Conservation (phyloP, 2,888 invertebrate species). For the Latheticus oryzae region DNA sequence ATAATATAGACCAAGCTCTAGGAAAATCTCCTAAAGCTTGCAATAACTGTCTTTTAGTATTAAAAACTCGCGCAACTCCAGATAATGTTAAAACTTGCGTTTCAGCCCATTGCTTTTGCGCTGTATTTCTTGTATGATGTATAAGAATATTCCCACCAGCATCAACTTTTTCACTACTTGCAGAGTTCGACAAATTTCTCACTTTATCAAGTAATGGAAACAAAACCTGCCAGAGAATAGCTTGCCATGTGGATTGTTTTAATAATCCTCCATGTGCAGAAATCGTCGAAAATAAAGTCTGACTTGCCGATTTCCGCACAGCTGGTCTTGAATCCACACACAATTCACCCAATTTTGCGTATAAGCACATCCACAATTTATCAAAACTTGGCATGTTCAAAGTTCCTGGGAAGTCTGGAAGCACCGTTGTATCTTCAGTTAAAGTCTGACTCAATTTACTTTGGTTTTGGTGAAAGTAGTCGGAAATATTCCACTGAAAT, state of each 20-base stretch:
- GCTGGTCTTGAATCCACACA: slow-evolving; percentile 97
- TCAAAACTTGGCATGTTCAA: slow-evolving; percentile 90
- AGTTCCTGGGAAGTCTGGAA: slow-evolving; percentile 86
- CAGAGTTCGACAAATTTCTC: slow-evolving; percentile 76
- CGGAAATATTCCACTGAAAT: slow-evolving; percentile 97
- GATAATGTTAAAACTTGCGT: slow-evolving; percentile 92
- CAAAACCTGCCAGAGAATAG: slow-evolving; percentile 93
- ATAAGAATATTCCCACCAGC: slow-evolving; percentile 94
- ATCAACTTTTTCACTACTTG: slow-evolving; percentile 85
- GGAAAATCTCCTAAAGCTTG: slow-evolving; percentile 90
- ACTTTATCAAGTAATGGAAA: slow-evolving; percentile 96
- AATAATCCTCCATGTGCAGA: slow-evolving; percentile 93
- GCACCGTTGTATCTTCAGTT: slow-evolving; percentile 79
- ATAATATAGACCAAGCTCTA: slow-evolving; percentile 90
- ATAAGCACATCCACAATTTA: slow-evolving; percentile 96
- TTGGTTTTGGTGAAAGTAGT: slow-evolving; percentile 96
- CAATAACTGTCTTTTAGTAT: slow-evolving; percentile 87
- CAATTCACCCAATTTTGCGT: slow-evolving; percentile 86
- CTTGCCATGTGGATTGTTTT: slow-evolving; percentile 91
- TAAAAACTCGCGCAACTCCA: slow-evolving; percentile 93
- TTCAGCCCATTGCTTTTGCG: slow-evolving; percentile 99
- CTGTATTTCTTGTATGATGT: slow-evolving; percentile 97
- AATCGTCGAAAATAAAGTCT: slow-evolving; percentile 97
- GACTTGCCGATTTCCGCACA: slow-evolving; percentile 95
- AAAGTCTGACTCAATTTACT: slow-evolving; percentile 82